A percentile compares a stretch with the other conserved stretches of the same genome.
phyloP scores from a whole-genome alignment of 2,113 vertebrate species.

The Entomyzon cyanotis region DNA sequence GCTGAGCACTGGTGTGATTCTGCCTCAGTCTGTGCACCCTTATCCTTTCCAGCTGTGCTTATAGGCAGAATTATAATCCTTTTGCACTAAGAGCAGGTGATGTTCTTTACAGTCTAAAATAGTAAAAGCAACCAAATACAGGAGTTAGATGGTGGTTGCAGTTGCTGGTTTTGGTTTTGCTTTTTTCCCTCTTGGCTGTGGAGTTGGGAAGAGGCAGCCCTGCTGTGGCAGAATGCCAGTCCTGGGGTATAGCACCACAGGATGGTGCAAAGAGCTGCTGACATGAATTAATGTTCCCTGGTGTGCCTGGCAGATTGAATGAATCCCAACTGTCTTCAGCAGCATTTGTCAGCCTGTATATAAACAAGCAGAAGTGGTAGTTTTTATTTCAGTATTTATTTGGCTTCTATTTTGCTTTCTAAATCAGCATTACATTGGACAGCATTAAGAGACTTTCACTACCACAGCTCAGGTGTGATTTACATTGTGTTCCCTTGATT shows the following conservation, averaged over 20 bases:
- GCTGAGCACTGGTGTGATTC: neutral
- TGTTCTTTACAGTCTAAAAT: neutral
- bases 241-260: neutral
- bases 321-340: conserved; percentile 1
- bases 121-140: neutral
- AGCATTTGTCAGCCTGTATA: conserved; percentile 15
- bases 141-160: neutral
- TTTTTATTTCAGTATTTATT: neutral
- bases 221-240: neutral
- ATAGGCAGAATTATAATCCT: neutral
- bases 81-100: neutral
- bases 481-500: neutral
- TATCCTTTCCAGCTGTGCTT: neutral
- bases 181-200: neutral
- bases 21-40: neutral
- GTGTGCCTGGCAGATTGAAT: conserved; percentile 12
- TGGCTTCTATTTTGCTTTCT: neutral
- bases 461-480: neutral
- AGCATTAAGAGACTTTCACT: neutral
- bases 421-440: neutral
- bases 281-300: conserved; percentile 5
- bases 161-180: neutral
- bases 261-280: conserved; percentile 1
- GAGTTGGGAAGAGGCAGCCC: neutral
- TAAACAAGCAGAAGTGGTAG: neutral